Evolutionary conservation across 1,140 invertebrate genomes (phyloP).

Genomic region (Trichomalopsis sarcophagae): DNA sequence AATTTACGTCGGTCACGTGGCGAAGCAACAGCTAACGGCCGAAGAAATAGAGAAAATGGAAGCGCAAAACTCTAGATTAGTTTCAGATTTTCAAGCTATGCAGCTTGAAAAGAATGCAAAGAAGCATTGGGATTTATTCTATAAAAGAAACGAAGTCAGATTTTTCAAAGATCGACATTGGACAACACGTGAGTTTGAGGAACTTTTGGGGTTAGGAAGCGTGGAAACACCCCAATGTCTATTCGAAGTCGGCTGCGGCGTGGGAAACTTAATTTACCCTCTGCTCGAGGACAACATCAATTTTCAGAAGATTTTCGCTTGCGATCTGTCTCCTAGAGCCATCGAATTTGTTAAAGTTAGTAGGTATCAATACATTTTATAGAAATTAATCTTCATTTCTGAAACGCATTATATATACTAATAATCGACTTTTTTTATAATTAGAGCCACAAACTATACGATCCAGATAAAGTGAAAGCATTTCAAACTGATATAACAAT

Average conservation of each 20-base stretch:
- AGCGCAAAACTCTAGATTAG: conserved; percentile 82
- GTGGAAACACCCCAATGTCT: conserved; percentile 72
- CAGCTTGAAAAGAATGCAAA: conserved; percentile 91
- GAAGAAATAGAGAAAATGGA: conserved; percentile 79
- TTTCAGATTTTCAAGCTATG: conserved; percentile 85
- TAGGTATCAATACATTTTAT: conserved; percentile 59
- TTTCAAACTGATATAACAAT: conserved; percentile 86
- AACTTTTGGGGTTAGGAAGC: conserved; percentile 77
- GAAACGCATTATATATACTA: not conserved
- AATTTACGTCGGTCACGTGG: conserved; percentile 15
- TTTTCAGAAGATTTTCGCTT: conserved; percentile 89
- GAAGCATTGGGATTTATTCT: conserved; percentile 98
- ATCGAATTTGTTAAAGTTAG: conserved; percentile 89
- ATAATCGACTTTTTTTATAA: conserved; percentile 26
- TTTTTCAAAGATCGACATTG: conserved; percentile 99
- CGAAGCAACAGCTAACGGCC: conserved; percentile 67
- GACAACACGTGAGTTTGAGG: conserved; percentile 95
- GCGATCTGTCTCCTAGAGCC: conserved; percentile 95
- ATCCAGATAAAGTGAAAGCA: conserved; percentile 80
- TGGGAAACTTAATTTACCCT: conserved; percentile 97
- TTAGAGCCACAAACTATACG: conserved; percentile 75
- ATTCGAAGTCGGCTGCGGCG: conserved; percentile 97
- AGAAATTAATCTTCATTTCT: not conserved
- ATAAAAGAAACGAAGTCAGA: conserved; percentile 91
- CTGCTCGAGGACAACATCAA: conserved; percentile 86